Evolutionary conservation across 2,113 vertebrate species (phyloP).

Genomic region (Xenus cinereus): DNA sequence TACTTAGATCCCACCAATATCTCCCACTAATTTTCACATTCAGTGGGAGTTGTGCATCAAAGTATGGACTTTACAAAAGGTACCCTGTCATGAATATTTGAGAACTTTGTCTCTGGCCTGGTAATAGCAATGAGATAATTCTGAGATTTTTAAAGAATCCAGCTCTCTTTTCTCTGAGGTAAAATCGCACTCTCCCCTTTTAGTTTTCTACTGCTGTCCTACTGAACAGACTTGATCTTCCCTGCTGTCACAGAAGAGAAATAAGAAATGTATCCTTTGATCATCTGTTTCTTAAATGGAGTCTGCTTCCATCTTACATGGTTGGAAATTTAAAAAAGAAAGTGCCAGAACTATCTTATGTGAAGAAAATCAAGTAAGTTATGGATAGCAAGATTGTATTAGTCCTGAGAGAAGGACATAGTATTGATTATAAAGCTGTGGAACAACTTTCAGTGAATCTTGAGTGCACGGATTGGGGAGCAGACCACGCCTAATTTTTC

Average conservation of each 20-base stretch:
- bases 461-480: neutral
- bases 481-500: neutral
- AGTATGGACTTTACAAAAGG: neutral
- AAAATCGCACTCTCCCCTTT: neutral
- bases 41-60: neutral
- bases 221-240: neutral
- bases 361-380: conserved; percentile 5
- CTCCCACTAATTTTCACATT: neutral
- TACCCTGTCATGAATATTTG: neutral
- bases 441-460: neutral
- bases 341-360: neutral
- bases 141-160: neutral
- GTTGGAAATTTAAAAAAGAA: neutral
- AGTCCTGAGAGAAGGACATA: neutral
- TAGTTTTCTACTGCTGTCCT: neutral
- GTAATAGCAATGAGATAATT: neutral
- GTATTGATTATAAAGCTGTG: neutral
- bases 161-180: neutral
- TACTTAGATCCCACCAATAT: neutral
- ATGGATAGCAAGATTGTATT: neutral
- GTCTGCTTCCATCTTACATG: neutral
- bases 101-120: neutral
- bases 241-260: neutral
- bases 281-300: neutral
- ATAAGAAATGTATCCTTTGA: neutral